Conservation (phyloP, 2,113 vertebrate genomes). For the Myiozetetes cayanensis region DNA sequence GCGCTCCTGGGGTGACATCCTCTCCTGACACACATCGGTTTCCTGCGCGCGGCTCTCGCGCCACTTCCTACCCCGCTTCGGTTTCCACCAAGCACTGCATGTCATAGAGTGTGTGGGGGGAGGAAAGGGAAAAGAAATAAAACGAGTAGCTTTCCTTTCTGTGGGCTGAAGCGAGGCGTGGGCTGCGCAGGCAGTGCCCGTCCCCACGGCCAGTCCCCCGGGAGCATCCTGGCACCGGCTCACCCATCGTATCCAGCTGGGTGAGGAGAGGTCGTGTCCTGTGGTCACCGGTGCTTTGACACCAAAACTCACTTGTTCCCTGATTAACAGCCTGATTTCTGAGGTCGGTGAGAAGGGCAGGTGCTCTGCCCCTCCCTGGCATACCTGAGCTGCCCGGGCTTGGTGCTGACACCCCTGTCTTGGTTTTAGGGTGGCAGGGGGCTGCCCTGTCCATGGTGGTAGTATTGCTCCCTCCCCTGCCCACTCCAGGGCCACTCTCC, state of each 20-base stretch:
- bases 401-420: neutral
- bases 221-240: neutral
- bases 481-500: fast-evolving
- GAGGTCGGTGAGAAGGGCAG: neutral
- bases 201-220: fast-evolving
- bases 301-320: neutral
- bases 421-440: neutral
- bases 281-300: fast-evolving
- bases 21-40: constrained; percentile 29
- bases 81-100: fast-evolving
- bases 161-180: fast-evolving
- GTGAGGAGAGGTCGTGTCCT: fast-evolving
- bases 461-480: neutral
- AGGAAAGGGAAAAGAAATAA: neutral
- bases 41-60: neutral
- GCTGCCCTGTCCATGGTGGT: fast-evolving
- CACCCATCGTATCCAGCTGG: fast-evolving
- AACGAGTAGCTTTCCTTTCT: neutral
- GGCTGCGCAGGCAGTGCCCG: neutral
- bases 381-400: fast-evolving
- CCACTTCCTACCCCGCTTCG: neutral
- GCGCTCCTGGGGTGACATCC: neutral
- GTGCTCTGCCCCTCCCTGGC: fast-evolving
- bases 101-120: fast-evolving
- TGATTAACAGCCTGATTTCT: neutral